A percentile compares a stretch with the other conserved stretches of the same genome.
Evolutionary conservation across 1,140 invertebrate species (phyloP).

Genomic region (Diprion similis): DNA sequence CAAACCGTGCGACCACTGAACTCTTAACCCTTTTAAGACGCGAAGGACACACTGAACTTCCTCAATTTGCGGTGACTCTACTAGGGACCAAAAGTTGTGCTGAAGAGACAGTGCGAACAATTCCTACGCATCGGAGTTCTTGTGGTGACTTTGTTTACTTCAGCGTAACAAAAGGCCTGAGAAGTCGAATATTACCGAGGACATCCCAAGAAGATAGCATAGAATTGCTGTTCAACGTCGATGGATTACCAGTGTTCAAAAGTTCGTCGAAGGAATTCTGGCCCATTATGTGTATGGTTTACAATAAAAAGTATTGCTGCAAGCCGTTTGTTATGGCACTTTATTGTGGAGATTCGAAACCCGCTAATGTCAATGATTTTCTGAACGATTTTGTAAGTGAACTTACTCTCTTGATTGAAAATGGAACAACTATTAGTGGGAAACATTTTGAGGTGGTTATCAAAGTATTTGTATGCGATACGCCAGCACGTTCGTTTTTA

Average conservation of each 20-base stretch:
- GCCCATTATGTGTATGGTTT: neutral
- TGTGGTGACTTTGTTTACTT: conserved; percentile 23
- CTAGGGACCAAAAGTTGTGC: conserved; percentile 13
- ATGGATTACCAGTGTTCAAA: conserved; percentile 14
- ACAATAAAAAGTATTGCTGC: conserved; percentile 14
- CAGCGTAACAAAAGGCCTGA: conserved; percentile 12
- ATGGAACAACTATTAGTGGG: conserved; percentile 15
- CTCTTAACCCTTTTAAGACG: conserved; percentile 22
- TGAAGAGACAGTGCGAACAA: neutral
- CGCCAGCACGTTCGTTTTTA: conserved; percentile 21
- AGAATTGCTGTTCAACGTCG: conserved; percentile 17
- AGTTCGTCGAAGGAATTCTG: conserved; percentile 9
- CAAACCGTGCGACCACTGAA: conserved; percentile 22
- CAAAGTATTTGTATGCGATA: conserved; percentile 20
- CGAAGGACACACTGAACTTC: conserved; percentile 26
- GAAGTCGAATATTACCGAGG: neutral
- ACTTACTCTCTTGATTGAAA: neutral
- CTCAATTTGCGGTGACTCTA: conserved; percentile 21
- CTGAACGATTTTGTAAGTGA: conserved; percentile 26
- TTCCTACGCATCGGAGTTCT: conserved; percentile 14
- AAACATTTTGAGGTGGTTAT: conserved; percentile 9
- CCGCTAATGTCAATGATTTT: too few species aligned
- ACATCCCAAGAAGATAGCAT: conserved; percentile 8
- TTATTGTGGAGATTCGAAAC: conserved; percentile 25
- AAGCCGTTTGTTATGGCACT: conserved; percentile 22